Percentiles rank a stretch among this genome's conserved stretches.
Conservation (phyloP, 2,797 vertebrate species). For the Myiotriccus ornatus region DNA sequence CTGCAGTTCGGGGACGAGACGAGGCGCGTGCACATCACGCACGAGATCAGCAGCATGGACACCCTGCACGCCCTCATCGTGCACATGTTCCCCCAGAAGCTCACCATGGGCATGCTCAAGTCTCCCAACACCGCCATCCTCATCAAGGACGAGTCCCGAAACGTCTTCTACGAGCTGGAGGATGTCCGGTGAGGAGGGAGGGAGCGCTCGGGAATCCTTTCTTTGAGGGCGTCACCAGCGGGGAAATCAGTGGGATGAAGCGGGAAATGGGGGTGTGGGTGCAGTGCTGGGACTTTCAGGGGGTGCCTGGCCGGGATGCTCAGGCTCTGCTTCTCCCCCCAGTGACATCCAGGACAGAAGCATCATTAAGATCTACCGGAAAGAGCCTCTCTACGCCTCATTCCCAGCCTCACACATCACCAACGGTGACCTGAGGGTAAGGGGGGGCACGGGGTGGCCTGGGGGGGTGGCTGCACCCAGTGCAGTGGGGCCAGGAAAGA, state of each 20-base stretch:
- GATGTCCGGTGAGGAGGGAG: conserved; percentile 81
- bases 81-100: conserved; percentile 99
- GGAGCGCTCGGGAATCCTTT: neutral
- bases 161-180: conserved; percentile 98
- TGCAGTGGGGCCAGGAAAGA: neutral
- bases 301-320: neutral
- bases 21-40: conserved; percentile 95
- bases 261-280: neutral
- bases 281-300: neutral
- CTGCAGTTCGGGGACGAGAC: conserved; percentile 98
- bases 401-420: conserved; percentile 93
- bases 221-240: neutral
- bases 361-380: conserved; percentile 98
- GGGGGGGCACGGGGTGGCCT: neutral
- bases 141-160: conserved; percentile 97
- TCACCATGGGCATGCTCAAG: conserved; percentile 97
- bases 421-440: conserved; percentile 95
- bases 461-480: accelerated
- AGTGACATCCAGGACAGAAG: conserved; percentile 98
- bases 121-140: conserved; percentile 97
- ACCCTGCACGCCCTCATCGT: conserved; percentile 96
- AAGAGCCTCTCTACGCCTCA: conserved; percentile 95
- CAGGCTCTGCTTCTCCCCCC: neutral
- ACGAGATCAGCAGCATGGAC: conserved; percentile 97
- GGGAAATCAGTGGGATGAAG: neutral